Percentiles rank a stretch among this genome's conserved stretches.
These are phyloP conservation scores for Slavum lentiscoides DNA, from an alignment of 2,888 invertebrate genomes.

Conservation along the genomic window DNA sequence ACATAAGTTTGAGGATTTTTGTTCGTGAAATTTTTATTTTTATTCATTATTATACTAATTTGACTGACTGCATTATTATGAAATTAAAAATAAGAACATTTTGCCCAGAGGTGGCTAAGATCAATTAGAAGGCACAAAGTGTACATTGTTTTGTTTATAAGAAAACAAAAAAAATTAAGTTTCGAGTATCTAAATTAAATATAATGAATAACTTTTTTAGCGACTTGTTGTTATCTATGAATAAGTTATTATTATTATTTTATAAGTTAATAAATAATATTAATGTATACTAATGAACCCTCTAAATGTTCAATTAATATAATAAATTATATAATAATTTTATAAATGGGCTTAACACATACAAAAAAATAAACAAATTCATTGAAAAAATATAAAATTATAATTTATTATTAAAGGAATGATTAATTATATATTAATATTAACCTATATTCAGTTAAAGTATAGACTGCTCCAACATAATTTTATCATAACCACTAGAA, in stretches of 20 bases:
- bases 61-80: too few species aligned
- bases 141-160: slow-evolving; percentile 38
- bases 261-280: slow-evolving; percentile 4
- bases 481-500: slow-evolving; percentile 87
- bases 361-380: slow-evolving; percentile 24
- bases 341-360: not conserved
- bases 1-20: not conserved
- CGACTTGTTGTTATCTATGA: too few species aligned
- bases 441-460: slow-evolving; percentile 66
- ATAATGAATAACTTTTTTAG: not conserved
- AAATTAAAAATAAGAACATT: not conserved
- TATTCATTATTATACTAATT: not conserved
- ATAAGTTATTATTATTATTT: not conserved
- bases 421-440: slow-evolving; percentile 17
- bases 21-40: not conserved
- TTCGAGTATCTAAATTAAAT: slow-evolving; percentile 3
- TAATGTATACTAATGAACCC: not conserved
- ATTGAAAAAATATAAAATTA: slow-evolving; percentile 33
- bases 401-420: slow-evolving; percentile 34
- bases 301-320: slow-evolving; percentile 28
- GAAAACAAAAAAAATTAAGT: not conserved
- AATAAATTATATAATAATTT: slow-evolving; percentile 9
- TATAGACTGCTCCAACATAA: slow-evolving; percentile 94
- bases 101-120: not conserved
- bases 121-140: slow-evolving; percentile 41